Base-by-base conservation (phyloP, 2,113 vertebrate species). In the Strix aluco region DNA sequence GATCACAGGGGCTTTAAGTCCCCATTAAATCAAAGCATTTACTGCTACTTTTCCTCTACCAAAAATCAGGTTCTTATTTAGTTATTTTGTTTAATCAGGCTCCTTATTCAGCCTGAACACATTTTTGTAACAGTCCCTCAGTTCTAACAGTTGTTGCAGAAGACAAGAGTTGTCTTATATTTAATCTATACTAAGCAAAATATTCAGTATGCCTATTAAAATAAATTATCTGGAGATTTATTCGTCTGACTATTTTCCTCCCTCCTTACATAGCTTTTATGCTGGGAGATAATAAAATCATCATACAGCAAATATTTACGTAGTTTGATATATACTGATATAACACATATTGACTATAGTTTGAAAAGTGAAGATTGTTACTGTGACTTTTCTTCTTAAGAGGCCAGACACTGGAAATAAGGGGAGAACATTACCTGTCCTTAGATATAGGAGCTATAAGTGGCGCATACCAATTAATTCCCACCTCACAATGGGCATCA, bases 401-500 rank as follows among this genome's bases (percentile, higher is more conserved):
- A 75, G 42, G 73, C n/a, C 83, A 95, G 81, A 59, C 9, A 54
- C 38, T 46, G 32, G 69, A 91, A 94, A 62, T 54, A 96, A 66
- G 2, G 40, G 59, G 57, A 82, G 79, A 94, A 87, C 91, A 86
- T 98, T 99, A 99, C 99, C 99, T 99, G 99, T 99, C 99, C 96
- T 99, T 98, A 96, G 99, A 98, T 97, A 99, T 99, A 63, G 99
- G 99, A 88, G 99, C 99, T 97, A 99, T 97, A 92, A 99, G 98
- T 65, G 99, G 98, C 27, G 99, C 98, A 81, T 99, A 99, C 99
- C 99, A 99, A 98, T 99, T 99, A 96, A 99, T 96, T 83, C 98
- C 99, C 96, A 99, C 99, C 96, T 99, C 99, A 97, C 99, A 99
- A 92, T 99, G 99, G 92, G 99, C 99, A 97, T 99, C 99, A 85